Evolutionary conservation across 2,113 vertebrate genomes (phyloP).

Genomic region (Pelusios castaneus): DNA sequence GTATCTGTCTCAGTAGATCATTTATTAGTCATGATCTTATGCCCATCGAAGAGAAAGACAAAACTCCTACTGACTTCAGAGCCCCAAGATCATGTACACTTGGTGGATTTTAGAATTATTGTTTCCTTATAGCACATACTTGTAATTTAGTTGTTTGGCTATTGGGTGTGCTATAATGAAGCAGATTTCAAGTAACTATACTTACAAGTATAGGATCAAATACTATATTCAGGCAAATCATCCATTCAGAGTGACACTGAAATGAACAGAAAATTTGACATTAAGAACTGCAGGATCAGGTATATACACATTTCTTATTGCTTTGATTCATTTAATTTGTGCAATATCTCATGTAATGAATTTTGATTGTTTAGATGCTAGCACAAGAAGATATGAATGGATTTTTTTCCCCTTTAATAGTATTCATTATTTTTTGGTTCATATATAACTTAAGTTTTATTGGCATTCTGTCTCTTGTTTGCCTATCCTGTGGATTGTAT

Average conservation of each 20-base stretch:
- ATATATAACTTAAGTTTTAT: not conserved
- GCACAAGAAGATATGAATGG: not conserved
- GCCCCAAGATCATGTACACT: not conserved
- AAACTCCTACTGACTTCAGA: not conserved
- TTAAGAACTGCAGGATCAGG: not conserved
- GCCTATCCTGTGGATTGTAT: slow-evolving; percentile 17
- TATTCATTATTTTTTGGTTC: not conserved
- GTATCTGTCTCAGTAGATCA: not conserved
- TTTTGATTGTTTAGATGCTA: not conserved
- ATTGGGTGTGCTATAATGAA: not conserved
- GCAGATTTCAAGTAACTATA: not conserved
- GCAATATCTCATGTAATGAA: not conserved
- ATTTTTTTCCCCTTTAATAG: not conserved
- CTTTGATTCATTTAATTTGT: not conserved
- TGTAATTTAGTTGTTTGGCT: not conserved
- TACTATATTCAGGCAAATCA: not conserved
- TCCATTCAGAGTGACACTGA: not conserved
- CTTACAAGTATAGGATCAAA: not conserved
- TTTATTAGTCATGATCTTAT: not conserved
- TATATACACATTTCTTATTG: not conserved
- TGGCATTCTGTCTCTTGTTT: slow-evolving; percentile 35
- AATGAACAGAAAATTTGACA: not conserved
- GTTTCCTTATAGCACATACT: not conserved
- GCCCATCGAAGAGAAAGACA: not conserved
- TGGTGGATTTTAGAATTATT: not conserved